A percentile compares a stretch with the other conserved stretches of the same genome.
Evolutionary conservation across 1,140 invertebrate genomes (phyloP).

Genomic region (Macrotrachela quadricornifera): DNA sequence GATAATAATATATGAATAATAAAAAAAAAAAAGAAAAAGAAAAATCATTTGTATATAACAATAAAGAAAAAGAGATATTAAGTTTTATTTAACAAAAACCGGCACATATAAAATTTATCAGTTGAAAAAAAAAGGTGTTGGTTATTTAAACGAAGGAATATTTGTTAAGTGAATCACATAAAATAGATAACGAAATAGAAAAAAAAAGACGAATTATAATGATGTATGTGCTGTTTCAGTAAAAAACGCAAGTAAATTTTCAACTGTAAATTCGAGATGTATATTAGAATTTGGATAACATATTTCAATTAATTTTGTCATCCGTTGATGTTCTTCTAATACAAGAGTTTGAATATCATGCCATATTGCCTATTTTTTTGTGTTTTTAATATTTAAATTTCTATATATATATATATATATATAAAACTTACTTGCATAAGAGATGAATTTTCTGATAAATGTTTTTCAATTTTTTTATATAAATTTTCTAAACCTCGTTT

Average conservation of each 20-base stretch:
- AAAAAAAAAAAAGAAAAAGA: no score
- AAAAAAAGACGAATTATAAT: conserved; percentile 30
- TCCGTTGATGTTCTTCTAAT: conserved; percentile 78
- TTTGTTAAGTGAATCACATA: not conserved
- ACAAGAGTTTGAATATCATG: conserved; percentile 97
- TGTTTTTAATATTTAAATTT: conserved; percentile 80
- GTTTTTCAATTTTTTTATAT: conserved; percentile 90
- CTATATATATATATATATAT: conserved; percentile 95
- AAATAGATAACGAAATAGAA: no score
- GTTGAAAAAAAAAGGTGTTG: no score
- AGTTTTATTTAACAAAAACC: no score
- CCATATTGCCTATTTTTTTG: conserved; percentile 69
- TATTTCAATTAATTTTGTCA: conserved; percentile 72
- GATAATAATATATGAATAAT: no score
- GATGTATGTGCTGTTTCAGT: conserved; percentile 93
- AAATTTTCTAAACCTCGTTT: conserved; percentile 81
- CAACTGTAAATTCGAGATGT: conserved; percentile 76
- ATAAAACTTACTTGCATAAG: conserved; percentile 68
- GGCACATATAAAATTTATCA: no score
- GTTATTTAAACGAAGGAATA: no score
- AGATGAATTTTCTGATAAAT: conserved; percentile 79
- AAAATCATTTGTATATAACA: no score
- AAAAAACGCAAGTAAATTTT: conserved; percentile 83
- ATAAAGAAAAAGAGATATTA: no score
- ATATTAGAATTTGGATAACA: conserved; percentile 93